These are phyloP conservation scores for Myiothlypis chrysogaster DNA, from an alignment of 2,797 vertebrate genomes.

Conservation along the genomic window DNA sequence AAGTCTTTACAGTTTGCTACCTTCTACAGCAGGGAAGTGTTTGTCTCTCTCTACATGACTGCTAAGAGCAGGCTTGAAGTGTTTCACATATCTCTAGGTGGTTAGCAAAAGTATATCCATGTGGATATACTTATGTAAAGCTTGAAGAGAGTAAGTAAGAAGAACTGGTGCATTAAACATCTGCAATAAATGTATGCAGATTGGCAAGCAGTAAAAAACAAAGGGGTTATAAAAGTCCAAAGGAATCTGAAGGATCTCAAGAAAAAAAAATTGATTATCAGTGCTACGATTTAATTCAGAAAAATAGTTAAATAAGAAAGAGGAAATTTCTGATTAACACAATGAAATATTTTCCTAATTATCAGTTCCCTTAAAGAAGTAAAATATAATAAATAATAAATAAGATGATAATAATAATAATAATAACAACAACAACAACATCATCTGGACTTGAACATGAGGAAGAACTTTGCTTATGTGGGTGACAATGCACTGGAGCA, in stretches of 20 bases:
- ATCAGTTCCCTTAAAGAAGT: not conserved
- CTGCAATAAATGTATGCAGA: not conserved
- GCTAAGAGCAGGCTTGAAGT: not conserved
- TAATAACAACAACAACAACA: no score
- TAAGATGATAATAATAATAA: no score
- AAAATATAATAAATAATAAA: not conserved
- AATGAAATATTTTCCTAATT: not conserved
- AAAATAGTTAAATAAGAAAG: not conserved
- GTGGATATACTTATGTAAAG: not conserved
- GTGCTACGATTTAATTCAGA: not conserved
- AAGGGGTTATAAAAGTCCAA: not conserved
- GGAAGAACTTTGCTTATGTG: not conserved
- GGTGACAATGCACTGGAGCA: rapidly evolving
- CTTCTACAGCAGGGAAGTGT: not conserved
- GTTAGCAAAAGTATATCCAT: not conserved
- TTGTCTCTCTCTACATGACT: not conserved
- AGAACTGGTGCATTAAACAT: not conserved
- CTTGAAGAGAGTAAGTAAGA: not conserved
- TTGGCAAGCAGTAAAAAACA: not conserved
- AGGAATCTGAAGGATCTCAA: not conserved
- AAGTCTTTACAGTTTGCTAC: not conserved
- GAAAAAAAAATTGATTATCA: not conserved
- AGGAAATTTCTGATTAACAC: not conserved
- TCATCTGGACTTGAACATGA: not conserved
- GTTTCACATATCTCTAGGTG: not conserved